Conservation (phyloP, 1,140 invertebrate genomes). For the Harlomillsia oculata region DNA sequence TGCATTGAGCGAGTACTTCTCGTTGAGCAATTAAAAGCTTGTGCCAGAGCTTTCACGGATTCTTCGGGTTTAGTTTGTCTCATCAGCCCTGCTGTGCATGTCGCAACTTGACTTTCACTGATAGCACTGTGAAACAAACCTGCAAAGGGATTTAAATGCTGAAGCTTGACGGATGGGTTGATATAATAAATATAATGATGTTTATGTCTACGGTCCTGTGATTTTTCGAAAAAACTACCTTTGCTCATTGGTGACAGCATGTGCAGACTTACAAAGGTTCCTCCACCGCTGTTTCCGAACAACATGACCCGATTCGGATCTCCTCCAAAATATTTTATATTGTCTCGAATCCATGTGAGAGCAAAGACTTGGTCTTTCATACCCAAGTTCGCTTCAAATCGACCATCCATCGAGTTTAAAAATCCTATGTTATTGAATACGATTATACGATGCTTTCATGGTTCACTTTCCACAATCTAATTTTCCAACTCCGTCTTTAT, state of each 20-base stretch:
- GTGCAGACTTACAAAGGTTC: not conserved
- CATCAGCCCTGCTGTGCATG: too few species aligned
- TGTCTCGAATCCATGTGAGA: conserved; percentile 41
- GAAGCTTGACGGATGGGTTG: not conserved
- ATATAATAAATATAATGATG: not conserved
- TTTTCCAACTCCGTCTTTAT: too few species aligned
- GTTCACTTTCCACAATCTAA: not conserved
- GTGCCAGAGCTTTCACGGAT: too few species aligned
- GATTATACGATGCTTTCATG: not conserved
- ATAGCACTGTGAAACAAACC: conserved; percentile 41
- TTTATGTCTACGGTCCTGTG: not conserved
- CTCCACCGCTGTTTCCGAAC: conserved; percentile 24
- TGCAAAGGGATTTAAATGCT: conserved; percentile 20
- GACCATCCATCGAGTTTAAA: conserved; percentile 42
- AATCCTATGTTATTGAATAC: conserved; percentile 42
- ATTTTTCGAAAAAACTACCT: conserved; percentile 18
- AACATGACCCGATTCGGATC: conserved; percentile 20
- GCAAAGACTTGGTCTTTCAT: conserved; percentile 49
- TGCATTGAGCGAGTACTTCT: too few species aligned
- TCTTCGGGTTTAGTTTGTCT: not conserved
- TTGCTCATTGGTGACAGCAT: conserved; percentile 18
- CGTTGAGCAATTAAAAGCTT: too few species aligned
- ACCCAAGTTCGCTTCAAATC: conserved; percentile 50
- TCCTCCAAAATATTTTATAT: conserved; percentile 37
- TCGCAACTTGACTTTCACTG: conserved; percentile 42